phyloP scores from a whole-genome alignment of 2,113 vertebrate species.

The Pimephales promelas region DNA sequence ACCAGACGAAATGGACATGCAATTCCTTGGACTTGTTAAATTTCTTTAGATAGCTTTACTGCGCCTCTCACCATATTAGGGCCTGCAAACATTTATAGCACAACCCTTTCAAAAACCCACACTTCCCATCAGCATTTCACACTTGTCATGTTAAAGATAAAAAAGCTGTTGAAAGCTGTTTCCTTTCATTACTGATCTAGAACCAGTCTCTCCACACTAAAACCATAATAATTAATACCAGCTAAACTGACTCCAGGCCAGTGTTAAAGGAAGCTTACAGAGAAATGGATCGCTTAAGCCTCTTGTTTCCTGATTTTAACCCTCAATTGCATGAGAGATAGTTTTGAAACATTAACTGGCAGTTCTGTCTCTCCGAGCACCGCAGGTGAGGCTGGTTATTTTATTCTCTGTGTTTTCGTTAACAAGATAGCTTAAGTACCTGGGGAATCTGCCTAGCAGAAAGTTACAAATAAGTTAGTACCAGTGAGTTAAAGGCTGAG shows the following conservation, averaged over 20 bases:
- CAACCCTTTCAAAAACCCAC: slow-evolving; percentile 9
- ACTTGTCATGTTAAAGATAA: background rate
- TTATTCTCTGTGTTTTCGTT: background rate
- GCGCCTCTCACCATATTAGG: background rate
- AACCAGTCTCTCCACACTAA: background rate
- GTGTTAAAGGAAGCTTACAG: background rate
- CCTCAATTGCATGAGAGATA: background rate
- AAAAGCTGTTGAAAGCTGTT: background rate
- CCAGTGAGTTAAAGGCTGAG: too few species aligned
- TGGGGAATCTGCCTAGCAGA: too few species aligned
- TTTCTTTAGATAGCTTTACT: background rate
- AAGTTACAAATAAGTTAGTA: too few species aligned
- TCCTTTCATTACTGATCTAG: background rate
- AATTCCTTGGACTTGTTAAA: background rate
- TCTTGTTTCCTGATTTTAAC: slow-evolving; percentile 45
- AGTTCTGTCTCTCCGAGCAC: background rate
- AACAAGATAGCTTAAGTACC: too few species aligned
- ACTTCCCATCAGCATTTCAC: slow-evolving; percentile 20
- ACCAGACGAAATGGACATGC: background rate
- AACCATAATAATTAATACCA: background rate
- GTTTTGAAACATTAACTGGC: slow-evolving; percentile 27
- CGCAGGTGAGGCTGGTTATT: slow-evolving; percentile 11
- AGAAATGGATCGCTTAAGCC: background rate
- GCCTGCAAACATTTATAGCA: background rate
- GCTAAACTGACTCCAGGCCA: slow-evolving; percentile 24